Conservation (phyloP, 2,888 invertebrate species). For the Exephanes ischioxanthus region DNA sequence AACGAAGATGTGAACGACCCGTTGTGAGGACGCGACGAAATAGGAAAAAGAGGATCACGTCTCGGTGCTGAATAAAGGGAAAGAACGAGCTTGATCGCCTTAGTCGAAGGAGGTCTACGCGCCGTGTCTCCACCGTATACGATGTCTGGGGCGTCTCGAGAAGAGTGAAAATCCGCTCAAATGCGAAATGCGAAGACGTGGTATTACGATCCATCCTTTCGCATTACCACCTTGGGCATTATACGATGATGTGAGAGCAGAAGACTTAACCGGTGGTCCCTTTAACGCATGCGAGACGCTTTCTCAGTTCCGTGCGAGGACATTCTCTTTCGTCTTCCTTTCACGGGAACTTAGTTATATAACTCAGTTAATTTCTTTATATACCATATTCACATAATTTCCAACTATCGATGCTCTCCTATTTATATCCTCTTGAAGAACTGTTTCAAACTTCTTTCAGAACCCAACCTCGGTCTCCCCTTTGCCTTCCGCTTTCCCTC, state of each 20-base stretch:
- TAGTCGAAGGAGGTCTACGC: background rate
- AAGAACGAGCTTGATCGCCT: slow-evolving; percentile 35
- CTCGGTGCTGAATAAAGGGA: background rate
- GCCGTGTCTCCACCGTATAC: background rate
- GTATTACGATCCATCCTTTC: slow-evolving; percentile 34
- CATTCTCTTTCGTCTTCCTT: background rate
- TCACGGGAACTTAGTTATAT: background rate
- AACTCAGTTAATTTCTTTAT: background rate
- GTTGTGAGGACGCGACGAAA: background rate
- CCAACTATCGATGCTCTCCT: background rate
- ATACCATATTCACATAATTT: background rate
- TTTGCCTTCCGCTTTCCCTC: background rate
- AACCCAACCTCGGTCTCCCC: background rate
- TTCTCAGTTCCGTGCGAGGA: background rate
- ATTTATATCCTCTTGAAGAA: background rate
- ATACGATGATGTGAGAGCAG: slow-evolving; percentile 2
- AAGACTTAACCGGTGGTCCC: background rate
- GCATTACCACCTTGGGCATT: background rate
- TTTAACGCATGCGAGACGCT: background rate
- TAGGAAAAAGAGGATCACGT: slow-evolving; percentile 16
- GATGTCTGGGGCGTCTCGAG: background rate
- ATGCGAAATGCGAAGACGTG: slow-evolving; percentile 12
- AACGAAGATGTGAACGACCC: background rate
- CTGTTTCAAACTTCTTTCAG: background rate
- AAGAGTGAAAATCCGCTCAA: slow-evolving; percentile 47